A percentile compares a stretch with the other conserved stretches of the same genome.
Evolutionary conservation across 2,797 vertebrate species (phyloP).

Genomic region (Microctenopoma stevenorrisi): DNA sequence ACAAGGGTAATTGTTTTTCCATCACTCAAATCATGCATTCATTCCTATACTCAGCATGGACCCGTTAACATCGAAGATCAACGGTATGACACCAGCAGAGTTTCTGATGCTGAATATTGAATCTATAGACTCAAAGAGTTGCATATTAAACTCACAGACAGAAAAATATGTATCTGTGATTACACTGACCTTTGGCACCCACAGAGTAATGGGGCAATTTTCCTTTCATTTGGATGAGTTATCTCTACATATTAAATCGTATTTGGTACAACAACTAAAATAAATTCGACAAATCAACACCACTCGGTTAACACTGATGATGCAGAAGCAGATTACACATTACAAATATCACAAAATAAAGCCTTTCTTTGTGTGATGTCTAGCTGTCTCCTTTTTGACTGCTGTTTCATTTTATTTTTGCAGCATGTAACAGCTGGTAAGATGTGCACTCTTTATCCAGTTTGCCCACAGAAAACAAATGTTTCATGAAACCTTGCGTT

Average conservation of each 20-base stretch:
- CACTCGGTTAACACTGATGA: constrained; percentile 9
- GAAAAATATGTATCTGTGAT: constrained; percentile 6
- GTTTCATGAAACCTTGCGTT: constrained; percentile 3
- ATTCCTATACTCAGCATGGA: constrained; percentile 28
- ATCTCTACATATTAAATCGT: constrained; percentile 29
- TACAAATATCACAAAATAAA: constrained; percentile 46
- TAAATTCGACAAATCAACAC: constrained; percentile 38
- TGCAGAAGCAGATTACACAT: constrained; percentile 33
- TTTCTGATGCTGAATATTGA: neutral
- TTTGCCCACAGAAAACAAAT: constrained; percentile 9
- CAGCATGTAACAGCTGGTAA: constrained; percentile 42
- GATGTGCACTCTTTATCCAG: constrained; percentile 33
- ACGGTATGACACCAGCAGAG: neutral
- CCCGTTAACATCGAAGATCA: constrained; percentile 15
- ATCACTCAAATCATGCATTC: constrained; percentile 29
- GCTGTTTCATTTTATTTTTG: constrained; percentile 46
- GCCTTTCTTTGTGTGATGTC: constrained; percentile 18
- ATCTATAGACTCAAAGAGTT: neutral
- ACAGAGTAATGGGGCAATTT: constrained; percentile 34
- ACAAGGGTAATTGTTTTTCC: constrained; percentile 32
- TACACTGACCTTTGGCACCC: neutral
- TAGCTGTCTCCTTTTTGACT: constrained; percentile 39
- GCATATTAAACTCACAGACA: neutral
- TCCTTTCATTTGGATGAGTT: constrained; percentile 15
- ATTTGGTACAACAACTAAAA: constrained; percentile 5